Evolutionary conservation across 2,113 vertebrate genomes (phyloP).

Genomic region (Salvelinus alpinus): DNA sequence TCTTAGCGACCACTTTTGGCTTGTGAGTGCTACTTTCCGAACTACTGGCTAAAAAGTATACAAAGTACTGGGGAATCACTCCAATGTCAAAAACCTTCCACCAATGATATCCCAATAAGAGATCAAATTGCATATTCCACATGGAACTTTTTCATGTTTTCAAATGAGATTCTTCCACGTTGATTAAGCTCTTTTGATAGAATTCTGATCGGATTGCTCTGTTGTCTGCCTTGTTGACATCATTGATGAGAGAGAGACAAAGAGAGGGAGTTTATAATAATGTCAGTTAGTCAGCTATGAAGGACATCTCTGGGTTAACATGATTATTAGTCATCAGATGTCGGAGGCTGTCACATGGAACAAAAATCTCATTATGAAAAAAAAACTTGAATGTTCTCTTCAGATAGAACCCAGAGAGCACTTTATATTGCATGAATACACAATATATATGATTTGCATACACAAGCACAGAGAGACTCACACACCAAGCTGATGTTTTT

Average conservation of each 20-base stretch:
- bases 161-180: neutral
- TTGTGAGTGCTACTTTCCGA: no score
- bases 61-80: no score
- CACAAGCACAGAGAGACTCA: neutral
- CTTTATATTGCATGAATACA: neutral
- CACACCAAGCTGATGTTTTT: neutral
- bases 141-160: neutral
- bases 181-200: neutral
- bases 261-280: slow-evolving; percentile 27
- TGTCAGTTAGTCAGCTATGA: slow-evolving; percentile 61
- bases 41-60: no score
- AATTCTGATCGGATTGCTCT: slow-evolving; percentile 15
- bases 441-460: neutral
- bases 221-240: slow-evolving; percentile 27
- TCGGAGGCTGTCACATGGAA: slow-evolving; percentile 63
- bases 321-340: slow-evolving; percentile 70
- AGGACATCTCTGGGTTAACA: slow-evolving; percentile 55
- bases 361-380: slow-evolving; percentile 60
- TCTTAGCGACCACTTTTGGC: no score
- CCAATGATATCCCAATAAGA: no score
- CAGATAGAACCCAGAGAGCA: slow-evolving; percentile 20
- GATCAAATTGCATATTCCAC: neutral
- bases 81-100: no score
- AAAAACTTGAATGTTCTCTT: slow-evolving; percentile 18
- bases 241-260: slow-evolving; percentile 9